Evolutionary conservation across 2,797 vertebrate genomes (phyloP).

Genomic region (Jordanella pulchra): DNA sequence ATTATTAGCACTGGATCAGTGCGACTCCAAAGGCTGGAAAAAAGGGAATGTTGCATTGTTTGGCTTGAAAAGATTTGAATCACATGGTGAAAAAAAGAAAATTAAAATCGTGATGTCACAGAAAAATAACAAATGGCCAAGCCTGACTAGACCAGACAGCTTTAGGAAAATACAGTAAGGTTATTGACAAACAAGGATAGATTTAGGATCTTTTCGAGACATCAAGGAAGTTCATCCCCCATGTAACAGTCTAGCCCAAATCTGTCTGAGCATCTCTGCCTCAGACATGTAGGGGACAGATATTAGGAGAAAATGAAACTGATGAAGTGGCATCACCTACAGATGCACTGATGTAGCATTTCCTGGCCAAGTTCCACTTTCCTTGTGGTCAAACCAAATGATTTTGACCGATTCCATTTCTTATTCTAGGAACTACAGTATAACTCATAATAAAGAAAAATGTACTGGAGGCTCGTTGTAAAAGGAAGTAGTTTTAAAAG

Average conservation of each 20-base stretch:
- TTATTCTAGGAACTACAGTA: neutral
- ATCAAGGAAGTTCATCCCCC: neutral
- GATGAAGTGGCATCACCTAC: neutral
- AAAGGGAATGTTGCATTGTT: neutral
- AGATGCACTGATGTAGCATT: neutral
- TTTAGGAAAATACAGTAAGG: neutral
- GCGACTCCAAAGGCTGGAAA: neutral
- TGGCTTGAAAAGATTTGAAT: neutral
- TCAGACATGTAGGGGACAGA: neutral
- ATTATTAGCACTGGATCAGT: neutral
- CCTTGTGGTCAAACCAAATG: neutral
- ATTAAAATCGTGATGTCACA: neutral
- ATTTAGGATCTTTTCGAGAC: neutral
- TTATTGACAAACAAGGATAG: neutral
- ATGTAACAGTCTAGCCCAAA: neutral
- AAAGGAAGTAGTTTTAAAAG: too few species aligned
- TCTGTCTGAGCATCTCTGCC: neutral
- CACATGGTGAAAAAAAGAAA: neutral
- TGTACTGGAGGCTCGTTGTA: too few species aligned
- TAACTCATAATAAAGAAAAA: neutral
- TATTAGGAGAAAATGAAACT: neutral
- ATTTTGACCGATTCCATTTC: neutral
- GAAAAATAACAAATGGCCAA: conserved; percentile 10
- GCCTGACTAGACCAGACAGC: neutral
- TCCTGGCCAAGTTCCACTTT: neutral